phyloP scores from a whole-genome alignment of 2,797 vertebrate species.

The Myotis daubentonii region DNA sequence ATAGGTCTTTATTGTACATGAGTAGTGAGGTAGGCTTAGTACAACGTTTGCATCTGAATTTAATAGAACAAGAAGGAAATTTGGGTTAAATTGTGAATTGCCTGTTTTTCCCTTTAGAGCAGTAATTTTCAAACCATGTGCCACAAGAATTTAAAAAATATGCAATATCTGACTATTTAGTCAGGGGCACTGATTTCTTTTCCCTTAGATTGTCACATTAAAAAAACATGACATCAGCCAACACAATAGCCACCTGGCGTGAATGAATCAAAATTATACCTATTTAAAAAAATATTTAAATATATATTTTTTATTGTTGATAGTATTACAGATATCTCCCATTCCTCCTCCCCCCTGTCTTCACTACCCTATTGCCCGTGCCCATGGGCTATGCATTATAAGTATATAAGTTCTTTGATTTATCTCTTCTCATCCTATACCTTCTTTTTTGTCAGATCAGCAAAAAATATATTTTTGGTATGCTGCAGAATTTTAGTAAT shows the following conservation, averaged over 20 bases:
- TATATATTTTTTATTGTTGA: no score
- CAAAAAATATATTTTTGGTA: not conserved
- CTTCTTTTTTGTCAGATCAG: not conserved
- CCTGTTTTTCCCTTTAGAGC: not conserved
- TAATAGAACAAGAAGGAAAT: not conserved
- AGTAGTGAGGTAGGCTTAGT: not conserved
- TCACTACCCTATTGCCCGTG: no score
- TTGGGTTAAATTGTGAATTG: not conserved
- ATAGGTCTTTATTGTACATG: not conserved
- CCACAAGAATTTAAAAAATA: not conserved
- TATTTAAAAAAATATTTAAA: no score
- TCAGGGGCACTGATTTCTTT: not conserved
- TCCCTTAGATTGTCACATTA: not conserved
- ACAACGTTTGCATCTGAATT: not conserved
- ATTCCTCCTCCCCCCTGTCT: rapidly evolving
- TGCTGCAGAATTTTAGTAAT: no score
- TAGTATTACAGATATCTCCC: no score
- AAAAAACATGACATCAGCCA: not conserved
- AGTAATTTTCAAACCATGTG: not conserved
- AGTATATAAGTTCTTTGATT: no score
- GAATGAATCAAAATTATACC: not conserved
- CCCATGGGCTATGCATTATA: no score
- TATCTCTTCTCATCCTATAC: no score
- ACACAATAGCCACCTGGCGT: not conserved
- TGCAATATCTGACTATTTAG: not conserved